Conservation (phyloP, 2,113 vertebrate genomes). For the Tylochromis polylepis region DNA sequence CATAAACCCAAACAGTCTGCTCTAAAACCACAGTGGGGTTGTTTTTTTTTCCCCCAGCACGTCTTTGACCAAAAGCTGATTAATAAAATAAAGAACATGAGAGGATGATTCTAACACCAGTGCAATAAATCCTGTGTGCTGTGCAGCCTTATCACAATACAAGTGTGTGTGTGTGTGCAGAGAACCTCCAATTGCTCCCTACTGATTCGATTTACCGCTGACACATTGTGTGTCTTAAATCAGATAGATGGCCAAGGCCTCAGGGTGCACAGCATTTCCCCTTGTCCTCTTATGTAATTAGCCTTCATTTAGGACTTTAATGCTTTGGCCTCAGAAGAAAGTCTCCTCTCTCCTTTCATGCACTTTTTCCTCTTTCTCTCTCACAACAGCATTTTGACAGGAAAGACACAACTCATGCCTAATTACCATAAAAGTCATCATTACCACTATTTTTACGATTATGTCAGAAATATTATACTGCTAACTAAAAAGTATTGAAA, state of each 20-base stretch:
- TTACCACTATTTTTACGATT: background rate
- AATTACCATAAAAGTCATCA: background rate
- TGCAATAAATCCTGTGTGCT: background rate
- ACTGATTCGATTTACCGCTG: slow-evolving; percentile 69
- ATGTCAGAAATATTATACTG: background rate
- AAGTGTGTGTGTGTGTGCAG: background rate
- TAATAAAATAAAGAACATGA: background rate
- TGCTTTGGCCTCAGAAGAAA: slow-evolving; percentile 23
- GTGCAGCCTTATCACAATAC: background rate
- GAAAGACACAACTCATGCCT: background rate
- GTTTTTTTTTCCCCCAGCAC: too few species aligned
- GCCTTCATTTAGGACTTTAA: slow-evolving; percentile 63
- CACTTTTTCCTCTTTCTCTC: background rate
- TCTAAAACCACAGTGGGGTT: background rate
- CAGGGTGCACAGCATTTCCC: slow-evolving; percentile 53
- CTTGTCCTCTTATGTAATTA: slow-evolving; percentile 59
- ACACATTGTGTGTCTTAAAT: slow-evolving; percentile 68
- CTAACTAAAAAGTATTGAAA: background rate
- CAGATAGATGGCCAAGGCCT: slow-evolving; percentile 60
- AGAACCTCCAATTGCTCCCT: slow-evolving; percentile 60
- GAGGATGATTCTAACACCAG: background rate
- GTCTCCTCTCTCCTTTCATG: slow-evolving; percentile 1
- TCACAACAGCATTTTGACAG: background rate
- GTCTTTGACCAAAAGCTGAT: background rate
- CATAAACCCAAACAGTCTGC: background rate